A percentile compares a stretch with the other conserved stretches of the same genome.
These are phyloP conservation scores for Trichacis sp. DNA, from an alignment of 2,888 invertebrate species.

Conservation along the genomic window DNA sequence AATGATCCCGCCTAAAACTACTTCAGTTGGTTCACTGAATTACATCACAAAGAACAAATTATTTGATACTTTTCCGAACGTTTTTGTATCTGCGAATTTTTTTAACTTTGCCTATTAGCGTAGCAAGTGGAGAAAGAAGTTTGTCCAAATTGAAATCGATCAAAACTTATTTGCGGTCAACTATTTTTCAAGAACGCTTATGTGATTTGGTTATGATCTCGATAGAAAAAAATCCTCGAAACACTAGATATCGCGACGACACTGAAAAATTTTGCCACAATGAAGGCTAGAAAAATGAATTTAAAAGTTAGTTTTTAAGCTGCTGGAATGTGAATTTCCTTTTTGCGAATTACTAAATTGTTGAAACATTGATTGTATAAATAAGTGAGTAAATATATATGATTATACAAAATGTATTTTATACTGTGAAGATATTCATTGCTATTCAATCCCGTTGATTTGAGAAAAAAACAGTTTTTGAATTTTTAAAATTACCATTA, in stretches of 20 bases:
- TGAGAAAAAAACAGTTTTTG: too few species aligned
- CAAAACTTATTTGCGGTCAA: constrained; percentile 39
- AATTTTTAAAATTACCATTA: too few species aligned
- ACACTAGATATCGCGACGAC: constrained; percentile 9
- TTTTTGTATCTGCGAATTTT: constrained; percentile 22
- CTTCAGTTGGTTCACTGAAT: constrained; percentile 16
- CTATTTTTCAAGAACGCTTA: constrained; percentile 25
- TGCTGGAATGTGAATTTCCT: too few species aligned
- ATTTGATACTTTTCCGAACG: constrained; percentile 17
- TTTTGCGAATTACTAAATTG: too few species aligned
- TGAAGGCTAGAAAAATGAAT: constrained; percentile 8
- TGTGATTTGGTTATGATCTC: constrained; percentile 5
- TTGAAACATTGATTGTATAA: too few species aligned
- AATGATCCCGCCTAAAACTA: constrained; percentile 9
- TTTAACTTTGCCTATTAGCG: constrained; percentile 40
- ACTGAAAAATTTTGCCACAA: constrained; percentile 8
- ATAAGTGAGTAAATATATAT: too few species aligned
- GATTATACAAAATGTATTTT: too few species aligned
- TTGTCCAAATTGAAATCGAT: constrained; percentile 44
- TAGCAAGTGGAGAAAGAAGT: constrained; percentile 41
- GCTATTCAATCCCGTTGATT: too few species aligned
- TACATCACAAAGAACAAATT: constrained; percentile 15
- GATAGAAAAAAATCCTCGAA: constrained; percentile 15
- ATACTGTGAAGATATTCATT: too few species aligned
- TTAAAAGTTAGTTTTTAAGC: not conserved